Percentiles rank a stretch among this genome's conserved stretches.
These are phyloP conservation scores for Hetaerina titia DNA, from an alignment of 2,888 invertebrate genomes.

Conservation along the genomic window DNA sequence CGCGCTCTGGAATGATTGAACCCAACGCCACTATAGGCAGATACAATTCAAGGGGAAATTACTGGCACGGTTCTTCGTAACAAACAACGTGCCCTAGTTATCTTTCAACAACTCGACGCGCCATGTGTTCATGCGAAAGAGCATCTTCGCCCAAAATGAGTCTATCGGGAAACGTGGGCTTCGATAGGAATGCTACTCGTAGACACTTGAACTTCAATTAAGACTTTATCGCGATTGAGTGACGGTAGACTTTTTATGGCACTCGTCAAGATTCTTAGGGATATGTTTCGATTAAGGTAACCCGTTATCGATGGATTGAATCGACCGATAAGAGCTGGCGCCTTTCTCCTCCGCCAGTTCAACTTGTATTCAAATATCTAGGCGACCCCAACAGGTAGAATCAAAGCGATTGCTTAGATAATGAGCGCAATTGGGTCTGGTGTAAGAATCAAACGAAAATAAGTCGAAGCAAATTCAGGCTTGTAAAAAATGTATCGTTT, in stretches of 20 bases:
- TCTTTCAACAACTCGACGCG: background rate
- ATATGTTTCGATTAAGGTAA: background rate
- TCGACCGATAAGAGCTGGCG: background rate
- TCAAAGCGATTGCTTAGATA: background rate
- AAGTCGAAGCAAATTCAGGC: background rate
- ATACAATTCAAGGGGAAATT: background rate
- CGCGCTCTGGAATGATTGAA: too few species aligned
- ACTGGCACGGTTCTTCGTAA: background rate
- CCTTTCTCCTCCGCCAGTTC: background rate
- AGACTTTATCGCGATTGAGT: background rate
- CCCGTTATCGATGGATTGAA: background rate
- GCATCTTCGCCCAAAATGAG: background rate
- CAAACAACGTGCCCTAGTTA: background rate
- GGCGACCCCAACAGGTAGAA: background rate
- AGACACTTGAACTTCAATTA: constrained; percentile 10
- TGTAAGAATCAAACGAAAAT: background rate
- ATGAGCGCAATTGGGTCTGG: background rate
- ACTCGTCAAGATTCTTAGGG: background rate
- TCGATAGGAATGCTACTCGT: background rate
- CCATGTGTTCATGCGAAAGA: background rate
- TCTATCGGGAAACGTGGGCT: background rate
- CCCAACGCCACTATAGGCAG: background rate
- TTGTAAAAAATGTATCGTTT: too few species aligned
- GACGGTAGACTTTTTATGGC: background rate
- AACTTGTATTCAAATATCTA: background rate